These are phyloP conservation scores for Astreopora myriophthalma DNA, from an alignment of 64 coral and sea anemone species.

Conservation along the genomic window DNA sequence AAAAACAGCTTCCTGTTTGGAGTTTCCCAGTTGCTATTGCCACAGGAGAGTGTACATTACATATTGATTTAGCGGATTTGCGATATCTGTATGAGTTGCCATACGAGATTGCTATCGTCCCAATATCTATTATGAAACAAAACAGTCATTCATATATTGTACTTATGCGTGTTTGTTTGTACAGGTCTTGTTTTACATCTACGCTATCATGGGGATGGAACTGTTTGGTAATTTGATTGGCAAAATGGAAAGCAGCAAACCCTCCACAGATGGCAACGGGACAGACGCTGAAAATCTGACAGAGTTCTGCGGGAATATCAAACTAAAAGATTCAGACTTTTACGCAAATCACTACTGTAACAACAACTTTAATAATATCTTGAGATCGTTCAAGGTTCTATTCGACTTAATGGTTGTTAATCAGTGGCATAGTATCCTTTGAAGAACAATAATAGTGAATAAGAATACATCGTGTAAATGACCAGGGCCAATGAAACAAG, in stretches of 20 bases:
- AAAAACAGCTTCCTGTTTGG: too few species aligned
- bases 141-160: background rate
- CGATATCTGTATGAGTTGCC: too few species aligned
- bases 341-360: constrained; percentile 82
- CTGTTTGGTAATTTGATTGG: constrained; percentile 77
- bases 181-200: constrained; percentile 90
- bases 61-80: too few species aligned
- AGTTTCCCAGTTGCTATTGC: too few species aligned
- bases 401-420: constrained; percentile 99
- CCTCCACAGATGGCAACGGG: background rate
- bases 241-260: constrained; percentile 66
- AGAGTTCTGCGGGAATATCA: constrained; percentile 83
- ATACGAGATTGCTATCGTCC: too few species aligned
- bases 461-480: too few species aligned
- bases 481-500: too few species aligned
- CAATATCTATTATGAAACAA: too few species aligned
- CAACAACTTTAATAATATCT: constrained; percentile 93
- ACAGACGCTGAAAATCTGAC: constrained; percentile 38
- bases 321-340: constrained; percentile 91
- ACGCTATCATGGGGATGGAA: constrained; percentile 93
- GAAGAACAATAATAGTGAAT: background rate
- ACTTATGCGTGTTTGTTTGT: background rate
- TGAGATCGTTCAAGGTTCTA: constrained; percentile 90
- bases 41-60: too few species aligned
- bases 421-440: constrained; percentile 99